These are phyloP conservation scores for Acanthococcus lagerstroemiae DNA, from an alignment of 2,888 invertebrate genomes.

Conservation along the genomic window DNA sequence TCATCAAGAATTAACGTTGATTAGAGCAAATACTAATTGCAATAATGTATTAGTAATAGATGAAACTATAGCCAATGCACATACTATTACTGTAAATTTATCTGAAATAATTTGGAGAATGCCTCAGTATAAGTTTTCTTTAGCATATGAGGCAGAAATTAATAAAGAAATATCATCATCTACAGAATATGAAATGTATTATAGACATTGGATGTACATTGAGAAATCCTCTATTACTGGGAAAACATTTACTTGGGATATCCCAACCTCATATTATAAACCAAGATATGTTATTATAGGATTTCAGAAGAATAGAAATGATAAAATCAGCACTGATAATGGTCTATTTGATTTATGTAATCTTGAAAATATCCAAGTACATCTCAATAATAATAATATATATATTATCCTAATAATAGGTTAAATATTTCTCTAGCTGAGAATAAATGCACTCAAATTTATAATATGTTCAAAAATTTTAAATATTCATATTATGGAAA, in stretches of 20 bases:
- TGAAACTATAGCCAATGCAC: neutral
- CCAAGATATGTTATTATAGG: slow-evolving; percentile 8
- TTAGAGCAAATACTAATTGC: neutral
- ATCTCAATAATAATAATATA: slow-evolving; percentile 9
- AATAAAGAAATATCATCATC: slow-evolving; percentile 1
- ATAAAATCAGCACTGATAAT: slow-evolving; percentile 14
- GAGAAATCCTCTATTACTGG: neutral
- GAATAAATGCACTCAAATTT: slow-evolving; percentile 14
- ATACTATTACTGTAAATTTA: slow-evolving; percentile 16
- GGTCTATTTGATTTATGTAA: slow-evolving; percentile 17
- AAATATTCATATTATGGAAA: slow-evolving; percentile 19
- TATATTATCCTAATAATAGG: slow-evolving; percentile 7
- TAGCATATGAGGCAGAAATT: neutral
- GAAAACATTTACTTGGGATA: slow-evolving; percentile 8
- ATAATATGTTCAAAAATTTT: slow-evolving; percentile 20
- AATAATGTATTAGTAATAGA: slow-evolving; percentile 6
- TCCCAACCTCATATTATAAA: neutral
- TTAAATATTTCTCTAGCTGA: slow-evolving; percentile 1
- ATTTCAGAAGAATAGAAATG: slow-evolving; percentile 10
- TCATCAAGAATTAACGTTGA: neutral
- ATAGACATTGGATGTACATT: neutral
- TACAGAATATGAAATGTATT: neutral
- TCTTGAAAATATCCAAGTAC: slow-evolving; percentile 20
- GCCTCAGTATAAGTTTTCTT: slow-evolving; percentile 6
- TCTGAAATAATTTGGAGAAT: slow-evolving; percentile 1